Base-by-base conservation (phyloP, 2,888 invertebrate species). In the Eumacrocentrus americanus region DNA sequence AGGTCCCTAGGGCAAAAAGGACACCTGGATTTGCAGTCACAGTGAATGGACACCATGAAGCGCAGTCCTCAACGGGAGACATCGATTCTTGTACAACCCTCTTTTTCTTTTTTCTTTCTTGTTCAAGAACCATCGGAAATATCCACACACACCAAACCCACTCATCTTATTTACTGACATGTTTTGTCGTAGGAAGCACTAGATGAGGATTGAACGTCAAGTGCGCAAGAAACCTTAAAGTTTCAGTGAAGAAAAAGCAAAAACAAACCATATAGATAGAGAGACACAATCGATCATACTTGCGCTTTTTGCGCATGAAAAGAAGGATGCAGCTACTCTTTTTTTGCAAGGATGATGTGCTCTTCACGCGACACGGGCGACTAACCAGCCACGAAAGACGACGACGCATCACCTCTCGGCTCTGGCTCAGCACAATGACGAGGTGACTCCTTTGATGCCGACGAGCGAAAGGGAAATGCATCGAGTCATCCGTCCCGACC, bases 1-100 rank as follows among this genome's bases (percentile, higher is more conserved):
- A n/a, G 74, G 75, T 78, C 77, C 77, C 76, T 76, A 77, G 75
- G 73, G 70, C 70, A 72, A 71, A 71, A 48, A 35, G 50, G 54
- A 55, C 60, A 60, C 60, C 60, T 60, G 60, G 54, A 54, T 37
- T 64, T 29, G 63, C 64, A 64, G 51, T 61, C 65, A 64, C 64
- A 60, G 62, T 68, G 70, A 67, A 65, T 67, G 71, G 67, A 11
- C 44, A 38, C 46, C 29, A 29, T 29, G 5, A 29, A 4, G 29
- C 4, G 29, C 29, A 6, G 29, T 29, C 29, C 29, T 29, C 29
- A 29, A 29, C 29, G 29, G 29, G 29, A 29, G 29, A 29, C 29
- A 29, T 29, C 29, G 29, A 29, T 29, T 9, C 29, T 29, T 9
- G 9, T 29, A 9, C 29, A 4, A 29, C 4, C 29, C 29, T 9